Percentiles rank a stretch among this genome's conserved stretches.
phyloP scores from a whole-genome alignment of 2,113 vertebrate species.

The Speoplatyrhinus poulsoni region DNA sequence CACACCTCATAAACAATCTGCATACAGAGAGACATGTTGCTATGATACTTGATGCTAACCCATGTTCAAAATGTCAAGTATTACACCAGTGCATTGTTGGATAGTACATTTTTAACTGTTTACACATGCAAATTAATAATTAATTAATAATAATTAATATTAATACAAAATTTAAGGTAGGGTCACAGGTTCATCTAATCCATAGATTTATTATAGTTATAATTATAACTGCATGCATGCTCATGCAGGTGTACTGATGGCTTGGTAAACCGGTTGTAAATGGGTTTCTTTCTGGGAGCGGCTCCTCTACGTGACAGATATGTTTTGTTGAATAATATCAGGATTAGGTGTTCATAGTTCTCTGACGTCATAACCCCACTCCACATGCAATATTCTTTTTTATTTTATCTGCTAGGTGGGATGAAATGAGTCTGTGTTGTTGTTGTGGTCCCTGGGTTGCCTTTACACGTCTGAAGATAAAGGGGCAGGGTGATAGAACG shows the following conservation, averaged over 20 bases:
- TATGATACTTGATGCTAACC: background rate
- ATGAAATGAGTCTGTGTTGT: constrained; percentile 15
- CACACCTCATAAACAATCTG: background rate
- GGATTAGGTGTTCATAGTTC: constrained; percentile 12
- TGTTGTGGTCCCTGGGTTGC: constrained; percentile 39
- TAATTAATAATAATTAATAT: background rate
- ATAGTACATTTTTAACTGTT: background rate
- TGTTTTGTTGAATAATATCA: background rate
- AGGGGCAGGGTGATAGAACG: constrained; percentile 32
- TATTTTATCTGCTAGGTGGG: constrained; percentile 6
- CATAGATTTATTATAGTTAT: too few species aligned
- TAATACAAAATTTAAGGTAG: too few species aligned
- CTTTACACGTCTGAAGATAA: constrained; percentile 29
- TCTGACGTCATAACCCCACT: constrained; percentile 27
- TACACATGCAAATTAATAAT: constrained; percentile 12
- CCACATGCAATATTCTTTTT: constrained; percentile 18
- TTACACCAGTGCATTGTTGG: background rate
- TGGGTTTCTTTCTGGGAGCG: background rate
- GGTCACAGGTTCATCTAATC: too few species aligned
- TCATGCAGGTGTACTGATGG: too few species aligned
- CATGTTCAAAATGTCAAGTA: background rate
- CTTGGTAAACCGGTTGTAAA: background rate
- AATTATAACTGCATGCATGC: too few species aligned
- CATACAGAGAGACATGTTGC: background rate
- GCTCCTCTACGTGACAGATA: background rate